phyloP scores from a whole-genome alignment of 1,140 invertebrate species.

The Solenopsis invicta region DNA sequence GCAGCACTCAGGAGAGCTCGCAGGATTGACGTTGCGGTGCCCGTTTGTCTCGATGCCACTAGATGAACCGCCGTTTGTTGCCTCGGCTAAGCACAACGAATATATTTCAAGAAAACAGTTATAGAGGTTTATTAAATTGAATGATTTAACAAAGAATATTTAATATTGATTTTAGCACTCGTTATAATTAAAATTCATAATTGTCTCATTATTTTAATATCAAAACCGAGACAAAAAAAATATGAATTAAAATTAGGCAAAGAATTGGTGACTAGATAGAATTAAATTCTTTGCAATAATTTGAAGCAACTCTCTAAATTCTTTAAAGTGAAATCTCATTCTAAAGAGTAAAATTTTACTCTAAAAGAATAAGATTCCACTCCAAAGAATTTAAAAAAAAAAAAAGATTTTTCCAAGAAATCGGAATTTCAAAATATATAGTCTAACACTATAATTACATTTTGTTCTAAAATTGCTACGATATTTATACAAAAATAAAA shows the following conservation, averaged over 20 bases:
- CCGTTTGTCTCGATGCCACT: constrained; percentile 95
- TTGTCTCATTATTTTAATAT: background rate
- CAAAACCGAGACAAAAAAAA: background rate
- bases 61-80: constrained; percentile 97
- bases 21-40: constrained; percentile 95
- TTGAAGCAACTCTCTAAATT: background rate
- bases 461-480: background rate
- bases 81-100: constrained; percentile 87
- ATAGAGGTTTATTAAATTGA: constrained; percentile 19
- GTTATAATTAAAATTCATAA: background rate
- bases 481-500: background rate
- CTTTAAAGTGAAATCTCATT: background rate
- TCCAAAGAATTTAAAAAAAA: no score
- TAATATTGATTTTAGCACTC: background rate
- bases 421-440: background rate
- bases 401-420: background rate
- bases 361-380: no score
- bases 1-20: constrained; percentile 93
- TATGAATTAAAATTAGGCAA: background rate
- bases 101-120: background rate
- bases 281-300: background rate
- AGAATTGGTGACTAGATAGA: background rate
- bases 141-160: background rate
- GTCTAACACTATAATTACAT: background rate
- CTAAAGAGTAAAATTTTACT: no score